phyloP scores from a whole-genome alignment of 2,113 vertebrate species.

The Lucifuga dentata region DNA sequence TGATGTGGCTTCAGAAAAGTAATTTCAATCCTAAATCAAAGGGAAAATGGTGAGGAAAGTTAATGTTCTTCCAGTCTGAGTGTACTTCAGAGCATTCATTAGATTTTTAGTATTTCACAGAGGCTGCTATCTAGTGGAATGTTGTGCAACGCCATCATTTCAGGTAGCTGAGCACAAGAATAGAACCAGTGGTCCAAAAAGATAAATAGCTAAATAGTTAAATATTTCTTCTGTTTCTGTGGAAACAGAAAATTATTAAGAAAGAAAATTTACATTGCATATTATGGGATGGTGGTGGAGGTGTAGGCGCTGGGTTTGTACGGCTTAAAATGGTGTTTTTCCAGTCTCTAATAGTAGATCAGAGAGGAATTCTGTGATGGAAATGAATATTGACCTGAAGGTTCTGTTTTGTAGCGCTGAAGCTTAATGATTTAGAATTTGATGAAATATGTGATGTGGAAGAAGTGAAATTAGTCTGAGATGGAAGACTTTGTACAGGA shows the following conservation, averaged over 20 bases:
- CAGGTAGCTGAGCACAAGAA: neutral
- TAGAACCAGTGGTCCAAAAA: neutral
- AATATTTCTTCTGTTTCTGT: too few relatives aligned
- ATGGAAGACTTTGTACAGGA: constrained; percentile 26
- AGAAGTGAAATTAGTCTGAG: constrained; percentile 34
- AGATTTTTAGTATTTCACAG: neutral
- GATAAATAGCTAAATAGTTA: neutral
- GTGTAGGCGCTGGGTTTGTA: neutral
- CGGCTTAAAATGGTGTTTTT: constrained; percentile 11
- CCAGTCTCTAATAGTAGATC: neutral
- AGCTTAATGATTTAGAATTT: constrained; percentile 17
- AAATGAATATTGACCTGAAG: constrained; percentile 3
- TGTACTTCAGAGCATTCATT: neutral
- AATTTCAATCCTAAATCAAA: too few relatives aligned
- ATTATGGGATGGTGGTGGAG: neutral
- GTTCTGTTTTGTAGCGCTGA: neutral
- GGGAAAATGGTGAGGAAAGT: constrained; percentile 1
- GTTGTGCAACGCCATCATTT: neutral
- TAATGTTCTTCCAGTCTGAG: neutral
- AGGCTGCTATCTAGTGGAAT: neutral
- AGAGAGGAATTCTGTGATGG: constrained; percentile 15
- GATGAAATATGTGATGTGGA: constrained; percentile 5
- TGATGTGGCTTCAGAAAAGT: neutral
- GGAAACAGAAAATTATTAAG: too few relatives aligned
- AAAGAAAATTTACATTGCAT: neutral